Percentiles rank a stretch among this genome's conserved stretches.
These are phyloP conservation scores for Rissa tridactyla DNA, from an alignment of 2,113 vertebrate species.

Conservation along the genomic window DNA sequence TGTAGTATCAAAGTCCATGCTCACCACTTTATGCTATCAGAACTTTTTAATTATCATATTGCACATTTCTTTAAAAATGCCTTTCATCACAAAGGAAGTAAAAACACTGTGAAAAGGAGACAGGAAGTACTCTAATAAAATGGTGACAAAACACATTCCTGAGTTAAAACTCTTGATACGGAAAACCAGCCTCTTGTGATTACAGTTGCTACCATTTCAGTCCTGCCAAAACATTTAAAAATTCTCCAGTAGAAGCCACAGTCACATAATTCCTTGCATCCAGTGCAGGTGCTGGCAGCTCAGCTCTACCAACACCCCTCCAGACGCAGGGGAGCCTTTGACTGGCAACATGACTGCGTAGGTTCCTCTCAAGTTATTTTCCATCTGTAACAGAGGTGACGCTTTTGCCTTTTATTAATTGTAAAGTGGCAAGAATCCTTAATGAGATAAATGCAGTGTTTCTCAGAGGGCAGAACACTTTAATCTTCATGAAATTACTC, in stretches of 20 bases:
- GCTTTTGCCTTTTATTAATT: not conserved
- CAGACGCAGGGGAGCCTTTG: not conserved
- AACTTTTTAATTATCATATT: not conserved
- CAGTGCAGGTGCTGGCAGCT: not conserved
- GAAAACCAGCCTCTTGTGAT: not conserved
- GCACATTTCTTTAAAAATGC: accelerated
- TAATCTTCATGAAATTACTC: not conserved
- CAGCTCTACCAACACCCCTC: not conserved
- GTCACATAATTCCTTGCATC: not conserved
- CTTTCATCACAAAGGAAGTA: not conserved
- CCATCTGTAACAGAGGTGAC: not conserved
- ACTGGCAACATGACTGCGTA: not conserved
- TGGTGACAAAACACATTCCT: not conserved
- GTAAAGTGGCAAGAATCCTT: not conserved
- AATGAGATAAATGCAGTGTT: constrained; percentile 10
- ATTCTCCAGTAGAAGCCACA: not conserved
- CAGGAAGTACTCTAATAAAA: not conserved
- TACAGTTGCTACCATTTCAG: not conserved
- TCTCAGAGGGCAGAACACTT: not conserved
- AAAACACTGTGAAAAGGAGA: not conserved
- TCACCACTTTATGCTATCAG: not conserved
- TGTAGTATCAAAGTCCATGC: not conserved
- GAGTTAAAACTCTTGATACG: not conserved
- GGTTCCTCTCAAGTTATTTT: not conserved
- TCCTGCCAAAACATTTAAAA: not conserved